Conservation (phyloP, 2,888 invertebrate genomes). For the Hybos culiciformis region DNA sequence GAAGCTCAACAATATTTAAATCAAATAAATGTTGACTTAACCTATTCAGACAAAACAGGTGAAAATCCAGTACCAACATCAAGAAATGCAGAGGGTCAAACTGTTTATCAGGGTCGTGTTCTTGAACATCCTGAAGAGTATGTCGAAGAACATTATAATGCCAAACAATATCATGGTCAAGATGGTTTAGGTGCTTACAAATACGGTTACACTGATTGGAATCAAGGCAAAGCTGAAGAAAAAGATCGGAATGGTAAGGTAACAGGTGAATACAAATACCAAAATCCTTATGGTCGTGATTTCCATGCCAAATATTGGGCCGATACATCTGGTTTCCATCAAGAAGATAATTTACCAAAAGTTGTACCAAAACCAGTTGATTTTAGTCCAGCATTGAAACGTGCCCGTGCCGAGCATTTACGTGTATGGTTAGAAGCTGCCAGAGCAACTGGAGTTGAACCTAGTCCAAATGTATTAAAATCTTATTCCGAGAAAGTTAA, state of each 20-base stretch:
- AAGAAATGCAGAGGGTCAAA: conserved; percentile 29
- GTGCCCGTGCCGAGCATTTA: conserved; percentile 54
- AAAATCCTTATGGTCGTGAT: conserved; percentile 38
- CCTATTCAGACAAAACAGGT: conserved; percentile 43
- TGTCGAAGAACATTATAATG: conserved; percentile 55
- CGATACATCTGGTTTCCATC: conserved; percentile 63
- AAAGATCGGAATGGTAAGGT: conserved; percentile 52
- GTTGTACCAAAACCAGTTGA: conserved; percentile 46
- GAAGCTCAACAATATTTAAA: conserved; percentile 36
- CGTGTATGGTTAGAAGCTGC: conserved; percentile 55
- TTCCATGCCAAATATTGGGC: conserved; percentile 50
- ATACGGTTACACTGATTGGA: conserved; percentile 59
- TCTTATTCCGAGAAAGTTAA: too few relatives aligned
- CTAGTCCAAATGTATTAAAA: conserved; percentile 25
- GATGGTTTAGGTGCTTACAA: conserved; percentile 55
- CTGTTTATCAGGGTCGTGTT: conserved; percentile 40
- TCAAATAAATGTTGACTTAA: conserved; percentile 36
- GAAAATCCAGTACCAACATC: conserved; percentile 37
- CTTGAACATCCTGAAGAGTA: conserved; percentile 51
- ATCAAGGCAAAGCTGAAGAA: conserved; percentile 60
- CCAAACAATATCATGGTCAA: conserved; percentile 59
- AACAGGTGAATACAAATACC: conserved; percentile 57
- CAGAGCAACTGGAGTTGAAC: conserved; percentile 37
- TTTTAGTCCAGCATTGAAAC: conserved; percentile 55
- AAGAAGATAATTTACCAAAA: conserved; percentile 56